phyloP scores from a whole-genome alignment of 2,113 vertebrate genomes.

The Centropristis striata region DNA sequence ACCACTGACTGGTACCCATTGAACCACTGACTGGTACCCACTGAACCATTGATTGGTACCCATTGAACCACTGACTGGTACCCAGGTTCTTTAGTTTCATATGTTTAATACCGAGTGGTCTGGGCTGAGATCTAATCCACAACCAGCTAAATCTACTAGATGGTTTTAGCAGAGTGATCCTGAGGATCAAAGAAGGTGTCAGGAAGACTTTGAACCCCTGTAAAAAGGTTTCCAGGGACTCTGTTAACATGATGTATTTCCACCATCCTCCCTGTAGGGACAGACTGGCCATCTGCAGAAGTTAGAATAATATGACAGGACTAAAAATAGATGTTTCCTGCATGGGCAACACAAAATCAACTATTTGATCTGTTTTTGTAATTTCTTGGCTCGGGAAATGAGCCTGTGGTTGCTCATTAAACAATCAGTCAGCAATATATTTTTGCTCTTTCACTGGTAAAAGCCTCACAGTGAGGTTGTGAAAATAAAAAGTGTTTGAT shows the following conservation, averaged over 20 bases:
- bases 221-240: conserved; percentile 38
- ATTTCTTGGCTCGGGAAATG: background rate
- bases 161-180: conserved; percentile 40
- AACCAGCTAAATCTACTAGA: no score
- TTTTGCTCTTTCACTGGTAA: background rate
- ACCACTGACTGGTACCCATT: no score
- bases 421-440: background rate
- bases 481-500: background rate
- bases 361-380: background rate
- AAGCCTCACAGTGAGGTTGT: background rate
- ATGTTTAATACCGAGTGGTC: no score
- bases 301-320: conserved; percentile 18
- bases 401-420: background rate
- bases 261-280: conserved; percentile 41
- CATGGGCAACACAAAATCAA: background rate
- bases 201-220: conserved; percentile 14
- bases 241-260: conserved; percentile 41
- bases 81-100: no score
- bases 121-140: no score
- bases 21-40: no score
- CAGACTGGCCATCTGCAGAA: conserved; percentile 23
- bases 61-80: no score
- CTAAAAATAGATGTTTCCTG: conserved; percentile 42
- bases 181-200: conserved; percentile 13
- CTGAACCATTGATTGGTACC: no score